Conservation (phyloP, 2,797 vertebrate genomes). For the Antrozous pallidus region DNA sequence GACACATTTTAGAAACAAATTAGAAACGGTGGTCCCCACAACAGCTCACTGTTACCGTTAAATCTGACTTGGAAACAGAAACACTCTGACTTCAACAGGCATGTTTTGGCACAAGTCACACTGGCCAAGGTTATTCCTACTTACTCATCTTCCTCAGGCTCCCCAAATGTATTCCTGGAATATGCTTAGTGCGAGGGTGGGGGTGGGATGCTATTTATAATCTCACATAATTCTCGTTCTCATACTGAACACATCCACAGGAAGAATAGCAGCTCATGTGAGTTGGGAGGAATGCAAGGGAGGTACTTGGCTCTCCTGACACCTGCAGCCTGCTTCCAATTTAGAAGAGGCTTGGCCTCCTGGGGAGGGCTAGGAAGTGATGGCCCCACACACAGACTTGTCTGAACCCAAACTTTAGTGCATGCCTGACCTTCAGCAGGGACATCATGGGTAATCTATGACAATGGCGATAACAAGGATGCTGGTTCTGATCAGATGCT, state of each 20-base stretch:
- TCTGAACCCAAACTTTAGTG: background rate
- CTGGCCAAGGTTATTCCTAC: conserved; percentile 72
- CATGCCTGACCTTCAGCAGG: background rate
- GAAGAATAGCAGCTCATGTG: background rate
- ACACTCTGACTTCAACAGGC: background rate
- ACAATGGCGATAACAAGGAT: too few relatives aligned
- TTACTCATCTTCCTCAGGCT: conserved; percentile 72
- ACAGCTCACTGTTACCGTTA: background rate
- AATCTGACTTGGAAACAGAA: background rate
- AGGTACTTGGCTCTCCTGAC: background rate
- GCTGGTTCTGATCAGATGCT: background rate
- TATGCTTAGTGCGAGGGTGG: background rate
- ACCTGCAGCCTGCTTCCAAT: background rate
- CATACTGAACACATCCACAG: conserved; percentile 60
- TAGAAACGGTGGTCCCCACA: background rate
- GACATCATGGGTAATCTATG: fast-evolving
- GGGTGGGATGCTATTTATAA: conserved; percentile 77
- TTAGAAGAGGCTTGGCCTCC: background rate
- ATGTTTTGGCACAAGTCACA: conserved; percentile 58
- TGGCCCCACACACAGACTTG: background rate
- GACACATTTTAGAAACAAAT: background rate
- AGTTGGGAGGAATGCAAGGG: background rate
- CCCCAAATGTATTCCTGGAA: conserved; percentile 80
- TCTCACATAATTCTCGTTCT: conserved; percentile 69
- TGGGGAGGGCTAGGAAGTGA: background rate